Evolutionary conservation across 2,113 vertebrate species (phyloP), one percentile per base, ranked within the genome.

Genomic region (Gracilinanus agilis): DNA sequence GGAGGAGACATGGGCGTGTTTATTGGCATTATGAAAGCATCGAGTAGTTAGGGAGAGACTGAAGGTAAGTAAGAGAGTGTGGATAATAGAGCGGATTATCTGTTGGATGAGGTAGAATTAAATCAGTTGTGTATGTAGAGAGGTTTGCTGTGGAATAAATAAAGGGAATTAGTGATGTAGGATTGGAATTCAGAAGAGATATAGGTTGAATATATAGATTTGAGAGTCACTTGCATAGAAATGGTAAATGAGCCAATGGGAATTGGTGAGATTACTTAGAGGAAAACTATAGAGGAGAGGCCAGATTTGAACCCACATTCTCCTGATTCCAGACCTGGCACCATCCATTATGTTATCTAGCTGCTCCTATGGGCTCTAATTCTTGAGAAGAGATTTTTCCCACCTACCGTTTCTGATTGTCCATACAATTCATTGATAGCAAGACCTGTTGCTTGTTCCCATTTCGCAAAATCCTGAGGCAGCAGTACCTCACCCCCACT

Each of bases 391-490:
- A n/a, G 21, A 27, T 24, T 49, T n/a, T 97, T 97, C 97, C 55
- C 53, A 93, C 97, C 5, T 98, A 99, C 99, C 91, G 90, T 96
- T 98, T 99, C 99, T 7, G 99, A 99, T 96, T 99, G 99, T n/a
- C 99, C 99, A 0, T 99, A 99, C 8, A 97, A 0, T 49, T 99
- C 98, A 0, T 94, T 40, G 95, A 99, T 98, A 88, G 97, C 92
- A 67, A 99, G 24, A 40, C 98, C 99, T 0, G 99, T 99, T 88
- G 94, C 92, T 44, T 91, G 96, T 95, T 93, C 98, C 99, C 99
- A 99, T 53, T 98, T 97, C n/a, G 97, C 97, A 94, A 98, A 98
- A 1, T 99, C 99, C 67, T 99, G 98, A 0, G 98, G 98, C 94
- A 99, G 98, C 67, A 99, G 95, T 1, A 98, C 96, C 24, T 99